Percentiles rank a stretch among this genome's conserved stretches.
Conservation (phyloP, 2,888 invertebrate species). For the Mesorhabditis sp. region DNA sequence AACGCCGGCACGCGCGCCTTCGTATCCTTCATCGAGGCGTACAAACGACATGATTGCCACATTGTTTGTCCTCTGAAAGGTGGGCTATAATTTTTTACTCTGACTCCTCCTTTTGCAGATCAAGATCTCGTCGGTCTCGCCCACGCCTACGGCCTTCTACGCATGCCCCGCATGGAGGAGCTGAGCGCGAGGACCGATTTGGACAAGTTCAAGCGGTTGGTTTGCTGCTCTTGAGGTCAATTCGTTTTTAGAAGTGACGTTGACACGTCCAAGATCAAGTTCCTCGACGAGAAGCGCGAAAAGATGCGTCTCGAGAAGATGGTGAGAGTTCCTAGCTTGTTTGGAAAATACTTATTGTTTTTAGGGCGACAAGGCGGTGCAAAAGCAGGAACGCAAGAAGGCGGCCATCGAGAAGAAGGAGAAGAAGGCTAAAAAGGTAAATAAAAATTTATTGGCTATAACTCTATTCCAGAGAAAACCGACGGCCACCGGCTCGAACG, state of each 20-base stretch:
- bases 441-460: constrained; percentile 12
- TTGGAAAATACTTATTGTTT: constrained; percentile 28
- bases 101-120: constrained; percentile 63
- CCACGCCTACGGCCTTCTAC: constrained; percentile 81
- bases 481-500: no score
- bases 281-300: constrained; percentile 35
- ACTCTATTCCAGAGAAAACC: neutral
- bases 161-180: constrained; percentile 92
- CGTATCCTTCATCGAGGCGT: constrained; percentile 88
- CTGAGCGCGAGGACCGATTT: constrained; percentile 59
- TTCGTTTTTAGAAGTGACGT: constrained; percentile 43
- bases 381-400: constrained; percentile 17
- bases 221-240: neutral
- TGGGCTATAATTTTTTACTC: constrained; percentile 7
- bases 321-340: constrained; percentile 21
- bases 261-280: constrained; percentile 47
- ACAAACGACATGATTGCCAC: constrained; percentile 90
- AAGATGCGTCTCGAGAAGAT: constrained; percentile 24
- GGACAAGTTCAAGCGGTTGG: constrained; percentile 13
- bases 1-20: constrained; percentile 87
- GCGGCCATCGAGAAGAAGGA: constrained; percentile 13
- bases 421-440: constrained; percentile 19
- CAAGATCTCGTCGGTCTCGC: constrained; percentile 80
- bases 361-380: constrained; percentile 27
- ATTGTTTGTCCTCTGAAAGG: constrained; percentile 77